Evolutionary conservation across 1,140 invertebrate genomes (phyloP), one percentile per base, ranked within the genome.

Genomic region (Saxidomus purpurata): DNA sequence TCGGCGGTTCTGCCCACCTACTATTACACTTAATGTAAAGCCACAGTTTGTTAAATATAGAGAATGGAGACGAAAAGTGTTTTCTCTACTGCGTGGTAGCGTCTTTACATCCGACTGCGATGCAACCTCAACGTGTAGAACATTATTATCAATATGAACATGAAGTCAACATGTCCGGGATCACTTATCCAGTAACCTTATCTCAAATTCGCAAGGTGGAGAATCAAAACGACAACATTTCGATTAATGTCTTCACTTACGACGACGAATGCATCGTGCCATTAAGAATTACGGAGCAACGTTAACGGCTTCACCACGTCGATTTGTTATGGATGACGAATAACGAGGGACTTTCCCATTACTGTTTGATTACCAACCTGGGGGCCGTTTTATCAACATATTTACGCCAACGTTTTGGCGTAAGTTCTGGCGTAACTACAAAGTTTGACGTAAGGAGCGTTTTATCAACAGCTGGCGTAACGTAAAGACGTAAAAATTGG

Each of bases 161-260:
- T 43, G 80, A 83, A 43, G 17, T 83, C 22, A 17, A 67, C 61
- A 83, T 83, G 80, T 11, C 1, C 6, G 80, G 55, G 1, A 63
- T 83, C 61, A 67, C 36, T n/a, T 83, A 83, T 38, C 80, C 80
- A 17, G 61, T 83, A 1, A 43, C 55, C 8, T 43, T 67, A 43
- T 8, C 55, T 4, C 31, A 83, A 28, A 61, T 83, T n/a, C 40
- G 31, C 47, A 81, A 81, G 47, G 25, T 81, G 25, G 47, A 81
- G 59, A 52, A 28, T 25, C 47, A 67, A 67, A 83, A 83, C 25
- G 13, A 34, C 52, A 59, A 80, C 31, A 80, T 80, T 19, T 80
- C 77, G 6, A 36, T 80, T 31, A 80, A 80, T n/a, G 77, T 80
- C 2, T 80, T 80, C 55, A 80, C 77, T 31, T 80, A 15, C 38